Evolutionary conservation across 92 coral and sea anemone species (phyloP).

Genomic region (Porites evermanni): DNA sequence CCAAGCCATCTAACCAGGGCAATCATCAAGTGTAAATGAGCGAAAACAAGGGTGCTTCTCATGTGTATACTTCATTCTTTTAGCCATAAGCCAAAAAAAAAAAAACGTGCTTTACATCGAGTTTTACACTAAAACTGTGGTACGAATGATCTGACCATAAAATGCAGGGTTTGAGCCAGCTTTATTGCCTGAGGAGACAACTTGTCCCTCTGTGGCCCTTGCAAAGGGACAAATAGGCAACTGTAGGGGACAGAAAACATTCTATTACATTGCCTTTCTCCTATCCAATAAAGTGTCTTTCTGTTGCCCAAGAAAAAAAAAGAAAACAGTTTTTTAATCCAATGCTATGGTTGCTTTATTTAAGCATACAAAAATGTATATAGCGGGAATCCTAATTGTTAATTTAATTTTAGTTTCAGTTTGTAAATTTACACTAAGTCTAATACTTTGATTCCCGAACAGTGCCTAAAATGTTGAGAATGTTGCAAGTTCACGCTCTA

Average conservation of each 20-base stretch:
- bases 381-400: background rate
- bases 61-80: too few relatives aligned
- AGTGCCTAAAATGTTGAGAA: background rate
- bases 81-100: too few relatives aligned
- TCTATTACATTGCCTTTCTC: background rate
- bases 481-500: too few relatives aligned
- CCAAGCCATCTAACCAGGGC: too few relatives aligned
- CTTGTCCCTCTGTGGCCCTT: background rate
- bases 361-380: too few relatives aligned
- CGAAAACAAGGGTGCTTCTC: too few relatives aligned
- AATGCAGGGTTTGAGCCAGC: background rate
- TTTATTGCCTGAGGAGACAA: background rate
- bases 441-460: background rate
- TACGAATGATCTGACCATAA: too few relatives aligned
- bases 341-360: background rate
- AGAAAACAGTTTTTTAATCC: background rate
- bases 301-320: background rate
- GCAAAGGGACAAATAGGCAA: background rate
- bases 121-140: too few relatives aligned
- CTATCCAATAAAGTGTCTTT: background rate
- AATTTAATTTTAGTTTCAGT: background rate
- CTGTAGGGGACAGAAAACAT: background rate
- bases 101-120: too few relatives aligned
- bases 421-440: constrained; percentile 8
- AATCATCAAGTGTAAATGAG: too few relatives aligned